Percentiles rank a stretch among this genome's conserved stretches.
phyloP scores from a whole-genome alignment of 2,888 invertebrate species.

The Diarsia dahlii region DNA sequence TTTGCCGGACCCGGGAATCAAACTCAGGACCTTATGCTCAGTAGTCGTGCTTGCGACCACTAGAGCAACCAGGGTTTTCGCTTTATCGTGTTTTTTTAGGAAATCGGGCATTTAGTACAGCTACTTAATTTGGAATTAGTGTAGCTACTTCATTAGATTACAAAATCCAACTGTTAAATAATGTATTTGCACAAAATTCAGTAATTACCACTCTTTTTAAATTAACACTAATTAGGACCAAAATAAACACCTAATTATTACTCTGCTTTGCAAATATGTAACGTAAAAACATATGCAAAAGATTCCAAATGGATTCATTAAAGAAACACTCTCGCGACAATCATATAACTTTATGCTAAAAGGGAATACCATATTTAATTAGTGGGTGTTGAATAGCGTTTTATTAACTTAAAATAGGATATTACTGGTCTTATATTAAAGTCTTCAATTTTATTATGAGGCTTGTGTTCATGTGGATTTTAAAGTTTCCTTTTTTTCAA shows the following conservation, averaged over 20 bases:
- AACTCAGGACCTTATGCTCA: too few relatives aligned
- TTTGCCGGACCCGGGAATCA: too few relatives aligned
- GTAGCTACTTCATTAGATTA: too few relatives aligned
- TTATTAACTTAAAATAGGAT: background rate
- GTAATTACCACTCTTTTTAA: conserved; percentile 13
- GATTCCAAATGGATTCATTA: conserved; percentile 4
- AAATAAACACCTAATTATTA: conserved; percentile 17
- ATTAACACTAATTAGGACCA: conserved; percentile 9
- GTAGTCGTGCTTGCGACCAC: too few relatives aligned
- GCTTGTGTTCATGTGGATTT: background rate
- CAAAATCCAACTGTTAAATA: background rate
- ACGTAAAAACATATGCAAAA: background rate
- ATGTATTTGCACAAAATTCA: conserved; percentile 9
- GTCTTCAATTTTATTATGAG: background rate
- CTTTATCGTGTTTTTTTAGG: too few relatives aligned
- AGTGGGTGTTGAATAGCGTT: conserved; percentile 1
- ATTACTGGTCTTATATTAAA: background rate
- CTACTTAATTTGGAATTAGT: conserved; percentile 9
- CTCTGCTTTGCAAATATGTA: conserved; percentile 1
- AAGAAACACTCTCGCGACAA: background rate
- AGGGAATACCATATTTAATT: conserved; percentile 11
- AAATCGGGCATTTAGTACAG: background rate
- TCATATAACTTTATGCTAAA: conserved; percentile 10
- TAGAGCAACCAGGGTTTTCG: too few relatives aligned
- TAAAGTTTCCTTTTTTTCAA: too few relatives aligned